Evolutionary conservation across 2,797 vertebrate genomes (phyloP), one percentile per base, ranked within the genome.

Genomic region (Eutrigla gurnardus): DNA sequence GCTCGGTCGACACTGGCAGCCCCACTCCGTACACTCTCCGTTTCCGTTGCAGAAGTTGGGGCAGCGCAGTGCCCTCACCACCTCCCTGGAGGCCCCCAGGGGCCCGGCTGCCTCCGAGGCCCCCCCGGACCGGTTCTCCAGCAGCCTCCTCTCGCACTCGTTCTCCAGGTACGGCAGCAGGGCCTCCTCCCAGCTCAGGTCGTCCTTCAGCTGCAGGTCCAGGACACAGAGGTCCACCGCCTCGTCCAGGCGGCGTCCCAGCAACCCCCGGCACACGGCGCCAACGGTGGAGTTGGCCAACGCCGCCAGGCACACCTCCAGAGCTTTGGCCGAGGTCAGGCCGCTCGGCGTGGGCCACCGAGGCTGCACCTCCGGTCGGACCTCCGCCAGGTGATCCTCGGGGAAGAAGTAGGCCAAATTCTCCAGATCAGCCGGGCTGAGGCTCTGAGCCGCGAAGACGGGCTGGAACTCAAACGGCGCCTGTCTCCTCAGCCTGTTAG

Each of bases 121-220:
- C 17, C 75, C 84, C n/a, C 72, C 68, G 0, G 87, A 91, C 35
- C 91, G 81, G 73, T 85, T 93, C 37, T 92, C 94, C 71, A 97
- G 36, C 68, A 96, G 80, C 81, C 86, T 92, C 52, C 94, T 90
- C 90, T 96, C 95, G 14, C 95, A 96, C 71, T 96, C 95, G 0
- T 96, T 97, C 85, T 96, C 95, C 85, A 96, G 85, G 77, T 96
- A 94, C 0, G 95, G 87, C 62, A 88, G 53, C 78, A 94, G 82
- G 0, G 87, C 91, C 39, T 90, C 90, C 62, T 86, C 93, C 95
- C 93, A 95, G 18, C 75, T 83, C 81, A 94, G 72, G 0, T 94
- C 94, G 18, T 96, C 94, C 86, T 96, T 96, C 40, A 96, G 90
- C 82, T 96, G 94, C 82, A 96, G 88, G 82, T 95, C 95, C 84